Conservation (phyloP, 1,140 invertebrate genomes). For the Planococcus citri region DNA sequence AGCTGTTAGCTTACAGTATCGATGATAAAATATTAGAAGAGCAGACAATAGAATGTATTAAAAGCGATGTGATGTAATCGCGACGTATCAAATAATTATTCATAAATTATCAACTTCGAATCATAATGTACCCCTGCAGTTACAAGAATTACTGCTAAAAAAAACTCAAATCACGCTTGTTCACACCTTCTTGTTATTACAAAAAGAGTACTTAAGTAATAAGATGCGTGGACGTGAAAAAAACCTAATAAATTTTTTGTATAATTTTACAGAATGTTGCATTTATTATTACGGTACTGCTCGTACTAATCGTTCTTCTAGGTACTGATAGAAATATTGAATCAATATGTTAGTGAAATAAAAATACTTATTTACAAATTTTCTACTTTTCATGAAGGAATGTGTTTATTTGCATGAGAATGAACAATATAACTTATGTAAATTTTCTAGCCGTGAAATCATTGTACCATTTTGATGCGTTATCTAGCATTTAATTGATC, state of each 20-base stretch:
- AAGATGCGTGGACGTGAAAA: no score
- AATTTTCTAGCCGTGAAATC: no score
- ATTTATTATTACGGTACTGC: no score
- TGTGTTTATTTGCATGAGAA: no score
- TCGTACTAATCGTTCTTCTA: no score
- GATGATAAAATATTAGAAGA: conserved; percentile 37
- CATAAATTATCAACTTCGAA: conserved; percentile 34
- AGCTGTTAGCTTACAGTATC: conserved; percentile 41
- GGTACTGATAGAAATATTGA: no score
- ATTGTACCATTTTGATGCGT: no score
- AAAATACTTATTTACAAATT: no score
- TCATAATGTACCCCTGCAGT: neutral
- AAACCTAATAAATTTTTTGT: neutral
- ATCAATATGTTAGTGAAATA: no score
- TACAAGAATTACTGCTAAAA: neutral
- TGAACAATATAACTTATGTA: no score
- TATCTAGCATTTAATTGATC: no score
- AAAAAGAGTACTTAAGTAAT: neutral
- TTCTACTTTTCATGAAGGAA: no score
- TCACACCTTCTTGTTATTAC: neutral
- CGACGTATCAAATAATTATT: conserved; percentile 46
- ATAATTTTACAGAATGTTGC: neutral
- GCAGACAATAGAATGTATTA: conserved; percentile 36
- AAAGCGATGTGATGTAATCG: conserved; percentile 42
- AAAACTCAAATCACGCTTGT: neutral